Base-by-base conservation (phyloP, 2,888 invertebrate species). In the Galerucella nymphaeae region DNA sequence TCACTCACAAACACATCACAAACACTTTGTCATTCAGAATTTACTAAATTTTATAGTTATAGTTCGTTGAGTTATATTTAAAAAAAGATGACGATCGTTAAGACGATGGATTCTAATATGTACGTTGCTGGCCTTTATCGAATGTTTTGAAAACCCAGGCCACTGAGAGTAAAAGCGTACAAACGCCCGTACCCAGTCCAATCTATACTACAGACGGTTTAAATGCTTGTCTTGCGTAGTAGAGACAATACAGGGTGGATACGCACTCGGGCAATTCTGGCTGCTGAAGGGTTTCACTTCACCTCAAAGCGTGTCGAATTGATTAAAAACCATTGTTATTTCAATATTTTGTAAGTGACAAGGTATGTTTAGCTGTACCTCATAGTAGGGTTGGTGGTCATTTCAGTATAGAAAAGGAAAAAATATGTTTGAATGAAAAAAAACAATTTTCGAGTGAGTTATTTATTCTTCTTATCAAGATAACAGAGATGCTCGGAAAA, bases 191-290 rank as follows among this genome's bases (percentile, higher is more conserved):
- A 73, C 80, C 80, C 79, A 72, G 76, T 78, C 77, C 80, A 80
- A 80, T 80, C 80, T 79, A 80, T 80, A 80, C 78, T 78, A 79
- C 76, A 77, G 76, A 74, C 77, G 77, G 76, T 78, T 78, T 78
- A 75, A 78, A 78, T 79, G 76, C 71, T 74, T 66, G 77, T 74
- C 80, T 78, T 80, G 80, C 80, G 79, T 80, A 79, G 74, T 80
- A 74, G 79, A 75, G 66, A 62, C 42, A 8, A 62, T 77, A 75
- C 75, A 74, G 73, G 74, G 75, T 67, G 75, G 45, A 69, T 16
- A 38, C 18, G 45, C 38, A 45, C 10, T 42, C 42, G 45, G 20
- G 11, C 18, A 20, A 45, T 48, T 11, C 14, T 16, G 14, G 63
- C 48, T 20, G 13, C 20, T 18, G 63, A 63, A 63, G 45, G 45